These are phyloP conservation scores for Scomber colias DNA, from an alignment of 2,113 vertebrate genomes.

Conservation along the genomic window DNA sequence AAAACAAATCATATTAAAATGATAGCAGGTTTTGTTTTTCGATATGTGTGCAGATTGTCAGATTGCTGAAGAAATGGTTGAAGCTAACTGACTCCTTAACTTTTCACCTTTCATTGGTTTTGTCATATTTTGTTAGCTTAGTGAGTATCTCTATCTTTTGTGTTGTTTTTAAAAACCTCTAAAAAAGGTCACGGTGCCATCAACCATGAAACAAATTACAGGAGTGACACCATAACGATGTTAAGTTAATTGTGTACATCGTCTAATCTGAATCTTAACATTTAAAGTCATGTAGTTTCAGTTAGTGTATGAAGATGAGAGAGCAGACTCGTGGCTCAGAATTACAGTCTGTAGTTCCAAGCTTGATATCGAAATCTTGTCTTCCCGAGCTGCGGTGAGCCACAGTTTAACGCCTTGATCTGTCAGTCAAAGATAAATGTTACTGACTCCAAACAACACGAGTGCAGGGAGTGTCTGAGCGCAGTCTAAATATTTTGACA, in stretches of 20 bases:
- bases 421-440: slow-evolving; percentile 61
- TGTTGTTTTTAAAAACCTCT: too few relatives aligned
- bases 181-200: too few relatives aligned
- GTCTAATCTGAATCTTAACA: slow-evolving; percentile 3
- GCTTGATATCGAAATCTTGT: slow-evolving; percentile 28
- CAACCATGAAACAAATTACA: too few relatives aligned
- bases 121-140: too few relatives aligned
- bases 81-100: too few relatives aligned
- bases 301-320: background rate
- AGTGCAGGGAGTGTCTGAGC: slow-evolving; percentile 30
- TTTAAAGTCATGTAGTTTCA: background rate
- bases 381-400: slow-evolving; percentile 35
- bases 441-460: slow-evolving; percentile 32
- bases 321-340: background rate
- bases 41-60: too few relatives aligned
- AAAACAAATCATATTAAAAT: too few relatives aligned
- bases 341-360: slow-evolving; percentile 15
- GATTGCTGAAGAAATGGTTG: too few relatives aligned
- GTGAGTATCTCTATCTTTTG: too few relatives aligned
- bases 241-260: background rate
- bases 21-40: too few relatives aligned
- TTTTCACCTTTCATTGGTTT: too few relatives aligned
- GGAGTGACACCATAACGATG: too few relatives aligned
- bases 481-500: slow-evolving; percentile 55
- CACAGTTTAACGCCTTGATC: slow-evolving; percentile 49